Evolutionary conservation across 2,888 invertebrate species (phyloP).

Genomic region (Stratiomys singularior): DNA sequence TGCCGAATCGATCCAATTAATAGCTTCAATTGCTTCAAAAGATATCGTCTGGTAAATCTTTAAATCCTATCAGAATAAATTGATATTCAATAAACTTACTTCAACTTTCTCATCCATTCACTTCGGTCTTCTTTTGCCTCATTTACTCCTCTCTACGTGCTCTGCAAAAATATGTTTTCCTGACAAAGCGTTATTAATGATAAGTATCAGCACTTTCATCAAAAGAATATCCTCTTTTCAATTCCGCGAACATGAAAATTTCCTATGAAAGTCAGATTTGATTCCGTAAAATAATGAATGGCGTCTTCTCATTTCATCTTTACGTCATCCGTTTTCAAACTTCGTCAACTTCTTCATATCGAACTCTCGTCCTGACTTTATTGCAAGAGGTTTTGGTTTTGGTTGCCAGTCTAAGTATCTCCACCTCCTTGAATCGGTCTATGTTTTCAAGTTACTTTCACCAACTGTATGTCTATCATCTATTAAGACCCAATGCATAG

Average conservation of each 20-base stretch:
- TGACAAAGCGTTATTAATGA: not conserved
- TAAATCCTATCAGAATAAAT: not conserved
- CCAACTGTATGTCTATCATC: not conserved
- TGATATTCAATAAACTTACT: slow-evolving; percentile 8
- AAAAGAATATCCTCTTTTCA: slow-evolving; percentile 7
- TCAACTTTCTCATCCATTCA: not conserved
- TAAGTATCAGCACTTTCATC: not conserved
- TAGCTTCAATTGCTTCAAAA: not conserved
- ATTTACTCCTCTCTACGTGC: not conserved
- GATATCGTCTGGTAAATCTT: not conserved
- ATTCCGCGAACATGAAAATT: slow-evolving; percentile 4
- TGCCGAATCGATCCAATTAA: too few species aligned
- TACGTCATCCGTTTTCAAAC: not conserved
- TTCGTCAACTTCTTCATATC: not conserved
- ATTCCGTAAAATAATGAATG: slow-evolving; percentile 1
- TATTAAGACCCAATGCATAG: not conserved
- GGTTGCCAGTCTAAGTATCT: too few species aligned
- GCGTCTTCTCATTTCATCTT: not conserved
- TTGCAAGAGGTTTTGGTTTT: too few species aligned
- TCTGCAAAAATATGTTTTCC: not conserved
- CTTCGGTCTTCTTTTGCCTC: not conserved
- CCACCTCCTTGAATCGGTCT: too few species aligned
- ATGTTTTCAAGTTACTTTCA: not conserved
- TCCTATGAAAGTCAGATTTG: not conserved
- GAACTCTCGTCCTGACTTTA: not conserved